Base-by-base conservation (phyloP, 2,888 invertebrate genomes). In the Lobophora halterata region DNA sequence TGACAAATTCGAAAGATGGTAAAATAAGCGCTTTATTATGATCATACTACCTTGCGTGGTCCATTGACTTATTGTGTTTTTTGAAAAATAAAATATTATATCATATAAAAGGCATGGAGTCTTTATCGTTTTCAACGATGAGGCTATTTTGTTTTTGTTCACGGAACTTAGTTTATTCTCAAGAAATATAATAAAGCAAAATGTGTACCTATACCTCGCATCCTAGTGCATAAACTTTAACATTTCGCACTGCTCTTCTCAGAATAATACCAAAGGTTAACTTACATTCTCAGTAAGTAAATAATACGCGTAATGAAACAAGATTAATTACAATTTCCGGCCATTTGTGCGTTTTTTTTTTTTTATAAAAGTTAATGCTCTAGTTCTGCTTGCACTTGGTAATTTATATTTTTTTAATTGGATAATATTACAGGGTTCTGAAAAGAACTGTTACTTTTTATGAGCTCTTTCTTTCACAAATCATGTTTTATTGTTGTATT, bases 291-390 rank as follows among this genome's bases (percentile, higher is more conserved):
- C 32, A 28, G 48, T 46, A 44, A 43, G 37, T 43, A 37, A 38
- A 46, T 41, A 44, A 35, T 32, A 39, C n/a, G 18, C 18, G 40
- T 26, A 36, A 43, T 51, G 44, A 45, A 51, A 46, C 28, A 19
- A 21, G 23, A 21, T 12, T 27, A 18, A 36, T 51, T 46, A 48
- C 36, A 41, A 46, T 48, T 51, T 51, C 51, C 43, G 46, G 36
- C 23, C 26, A 19, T 20, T 30, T 29, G 32, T 37, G 28, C 34
- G 39, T 13, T 23, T 25, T 21, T 40, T 39, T 44, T 45, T 47
- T 36, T n/a, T n/a, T n/a, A n/a, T 33, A 27, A 41, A 45, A 39
- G 37, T 32, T 35, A 30, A n/a, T 31, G 44, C 44, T 42, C 36
- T 19, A 31, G 20, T 42, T 45, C 41, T 12, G 9, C 6, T 18